These are phyloP conservation scores for Phorcus lineatus DNA, from an alignment of 2,888 invertebrate species.

Conservation along the genomic window DNA sequence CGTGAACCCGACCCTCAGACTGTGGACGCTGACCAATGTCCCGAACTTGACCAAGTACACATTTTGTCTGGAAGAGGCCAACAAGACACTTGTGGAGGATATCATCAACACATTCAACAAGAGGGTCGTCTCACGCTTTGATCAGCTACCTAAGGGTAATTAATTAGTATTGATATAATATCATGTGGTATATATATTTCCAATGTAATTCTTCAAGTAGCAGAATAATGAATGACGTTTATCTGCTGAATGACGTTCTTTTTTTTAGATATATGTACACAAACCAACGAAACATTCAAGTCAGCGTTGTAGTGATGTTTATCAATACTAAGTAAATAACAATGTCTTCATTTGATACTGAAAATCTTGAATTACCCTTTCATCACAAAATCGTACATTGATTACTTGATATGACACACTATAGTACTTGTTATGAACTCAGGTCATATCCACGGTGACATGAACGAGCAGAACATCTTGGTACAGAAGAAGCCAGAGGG, in stretches of 20 bases:
- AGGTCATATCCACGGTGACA: slow-evolving; percentile 89
- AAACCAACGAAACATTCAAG: too few species aligned
- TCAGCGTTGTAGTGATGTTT: too few species aligned
- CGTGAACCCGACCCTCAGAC: slow-evolving; percentile 66
- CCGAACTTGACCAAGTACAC: slow-evolving; percentile 84
- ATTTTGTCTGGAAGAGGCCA: slow-evolving; percentile 81
- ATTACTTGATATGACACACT: too few species aligned
- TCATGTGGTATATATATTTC: too few species aligned
- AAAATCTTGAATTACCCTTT: too few species aligned
- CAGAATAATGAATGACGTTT: too few species aligned
- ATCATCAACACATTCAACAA: slow-evolving; percentile 82
- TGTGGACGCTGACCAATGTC: slow-evolving; percentile 86
- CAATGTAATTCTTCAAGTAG: too few species aligned
- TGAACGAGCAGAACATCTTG: slow-evolving; percentile 92
- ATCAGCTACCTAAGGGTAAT: slow-evolving; percentile 81
- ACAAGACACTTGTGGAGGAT: slow-evolving; percentile 80
- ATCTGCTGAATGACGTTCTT: too few species aligned
- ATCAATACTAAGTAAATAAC: too few species aligned
- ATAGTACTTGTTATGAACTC: background rate
- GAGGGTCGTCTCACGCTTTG: slow-evolving; percentile 80
- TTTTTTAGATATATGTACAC: too few species aligned
- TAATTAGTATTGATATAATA: background rate
- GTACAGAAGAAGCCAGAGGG: slow-evolving; percentile 73
- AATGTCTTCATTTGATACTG: too few species aligned
- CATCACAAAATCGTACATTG: too few species aligned